Conservation (phyloP, 2,113 vertebrate species). For the Deroptyus accipitrinus region DNA sequence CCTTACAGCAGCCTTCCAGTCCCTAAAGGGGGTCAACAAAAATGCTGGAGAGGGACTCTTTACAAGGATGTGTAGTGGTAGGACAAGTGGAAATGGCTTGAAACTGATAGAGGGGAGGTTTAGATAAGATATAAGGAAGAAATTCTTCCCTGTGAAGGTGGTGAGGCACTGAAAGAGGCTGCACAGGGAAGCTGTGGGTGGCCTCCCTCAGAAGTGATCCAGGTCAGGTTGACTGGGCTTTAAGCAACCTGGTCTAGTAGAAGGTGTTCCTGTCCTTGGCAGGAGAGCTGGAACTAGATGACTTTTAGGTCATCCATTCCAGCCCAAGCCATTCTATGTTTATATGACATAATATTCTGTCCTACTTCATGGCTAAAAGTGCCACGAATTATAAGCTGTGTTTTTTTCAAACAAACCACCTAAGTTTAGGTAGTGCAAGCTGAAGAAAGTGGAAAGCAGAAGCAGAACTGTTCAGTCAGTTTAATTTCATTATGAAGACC, state of each 20-base stretch:
- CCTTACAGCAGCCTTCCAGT: background rate
- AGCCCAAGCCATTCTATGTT: background rate
- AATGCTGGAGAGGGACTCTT: background rate
- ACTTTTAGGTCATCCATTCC: background rate
- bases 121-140: background rate
- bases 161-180: background rate
- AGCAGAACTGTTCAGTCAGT: background rate
- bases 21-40: background rate
- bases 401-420: background rate
- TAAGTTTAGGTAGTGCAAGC: background rate
- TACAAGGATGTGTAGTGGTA: background rate
- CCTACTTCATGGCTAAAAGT: background rate
- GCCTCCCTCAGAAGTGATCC: background rate
- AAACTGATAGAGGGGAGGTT: background rate
- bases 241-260: background rate
- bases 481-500: background rate
- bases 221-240: fast-evolving
- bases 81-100: background rate
- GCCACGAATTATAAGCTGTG: slow-evolving; percentile 7
- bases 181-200: background rate
- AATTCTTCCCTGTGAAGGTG: background rate
- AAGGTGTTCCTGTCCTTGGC: background rate
- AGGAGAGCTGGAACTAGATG: fast-evolving
- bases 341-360: background rate
- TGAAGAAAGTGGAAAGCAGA: background rate